phyloP scores from a whole-genome alignment of 37 sponge, comb jelly and placozoan species.

The Ephydatia muelleri region DNA sequence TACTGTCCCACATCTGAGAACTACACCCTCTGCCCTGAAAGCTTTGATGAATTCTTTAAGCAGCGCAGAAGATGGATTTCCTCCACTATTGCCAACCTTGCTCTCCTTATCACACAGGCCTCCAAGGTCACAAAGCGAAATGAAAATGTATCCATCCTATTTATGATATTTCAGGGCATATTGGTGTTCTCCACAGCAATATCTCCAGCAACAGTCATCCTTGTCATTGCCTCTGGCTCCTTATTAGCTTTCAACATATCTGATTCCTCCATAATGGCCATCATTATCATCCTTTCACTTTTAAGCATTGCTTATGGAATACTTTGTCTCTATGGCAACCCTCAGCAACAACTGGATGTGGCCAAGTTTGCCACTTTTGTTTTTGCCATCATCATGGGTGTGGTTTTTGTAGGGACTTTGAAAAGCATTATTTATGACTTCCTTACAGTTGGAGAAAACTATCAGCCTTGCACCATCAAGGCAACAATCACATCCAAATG shows the following conservation, averaged over 20 bases:
- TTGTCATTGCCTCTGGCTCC: slow-evolving; percentile 75
- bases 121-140: slow-evolving; percentile 48
- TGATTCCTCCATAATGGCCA: neutral
- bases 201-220: slow-evolving; percentile 80
- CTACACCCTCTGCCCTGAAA: slow-evolving; percentile 78
- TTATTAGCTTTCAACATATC: slow-evolving; percentile 28
- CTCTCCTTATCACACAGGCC: slow-evolving; percentile 50
- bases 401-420: slow-evolving; percentile 61
- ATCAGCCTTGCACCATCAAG: neutral
- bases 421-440: slow-evolving; percentile 36
- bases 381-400: slow-evolving; percentile 85
- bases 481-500: neutral
- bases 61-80: slow-evolving; percentile 92
- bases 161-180: slow-evolving; percentile 75
- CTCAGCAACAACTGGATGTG: slow-evolving; percentile 57
- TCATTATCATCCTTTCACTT: slow-evolving; percentile 17
- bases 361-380: slow-evolving; percentile 78
- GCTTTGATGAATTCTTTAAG: slow-evolving; percentile 87
- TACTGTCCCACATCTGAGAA: slow-evolving; percentile 84
- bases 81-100: slow-evolving; percentile 85
- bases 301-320: slow-evolving; percentile 52
- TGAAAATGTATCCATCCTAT: slow-evolving; percentile 65
- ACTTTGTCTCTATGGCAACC: slow-evolving; percentile 55
- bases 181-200: slow-evolving; percentile 78
- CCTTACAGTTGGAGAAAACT: neutral